phyloP scores from a whole-genome alignment of 2,797 vertebrate species.

The Fundulus diaphanus region DNA sequence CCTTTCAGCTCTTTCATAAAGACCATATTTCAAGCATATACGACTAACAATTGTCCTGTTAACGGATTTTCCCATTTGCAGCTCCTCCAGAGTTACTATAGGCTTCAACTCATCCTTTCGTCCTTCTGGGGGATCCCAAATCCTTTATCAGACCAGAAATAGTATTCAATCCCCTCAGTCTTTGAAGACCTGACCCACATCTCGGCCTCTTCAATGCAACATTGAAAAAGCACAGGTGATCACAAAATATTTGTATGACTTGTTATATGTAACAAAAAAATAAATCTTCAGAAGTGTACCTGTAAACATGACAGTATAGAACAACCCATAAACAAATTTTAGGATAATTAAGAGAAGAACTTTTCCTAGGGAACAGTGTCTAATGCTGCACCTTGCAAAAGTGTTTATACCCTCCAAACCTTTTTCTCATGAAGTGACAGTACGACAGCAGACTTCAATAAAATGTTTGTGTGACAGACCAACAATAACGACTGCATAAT shows the following conservation, averaged over 20 bases:
- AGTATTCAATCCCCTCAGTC: background rate
- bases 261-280: background rate
- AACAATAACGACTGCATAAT: background rate
- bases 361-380: slow-evolving; percentile 49
- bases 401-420: slow-evolving; percentile 16
- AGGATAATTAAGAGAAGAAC: slow-evolving; percentile 61
- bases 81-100: too few species aligned
- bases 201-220: background rate
- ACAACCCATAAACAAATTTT: slow-evolving; percentile 75
- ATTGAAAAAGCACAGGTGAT: background rate
- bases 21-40: too few species aligned
- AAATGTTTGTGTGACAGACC: background rate
- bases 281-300: background rate
- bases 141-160: background rate
- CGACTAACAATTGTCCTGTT: too few species aligned
- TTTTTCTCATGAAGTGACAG: background rate
- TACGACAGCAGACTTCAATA: background rate
- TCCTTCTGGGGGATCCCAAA: background rate
- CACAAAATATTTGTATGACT: background rate
- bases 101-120: background rate
- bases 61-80: too few species aligned
- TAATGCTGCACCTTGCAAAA: slow-evolving; percentile 41
- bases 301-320: slow-evolving; percentile 40
- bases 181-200: background rate
- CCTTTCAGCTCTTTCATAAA: too few species aligned